Percentiles rank a stretch among this genome's conserved stretches.
Evolutionary conservation across 1,140 invertebrate species (phyloP).

Genomic region (Lepidostoma basale): DNA sequence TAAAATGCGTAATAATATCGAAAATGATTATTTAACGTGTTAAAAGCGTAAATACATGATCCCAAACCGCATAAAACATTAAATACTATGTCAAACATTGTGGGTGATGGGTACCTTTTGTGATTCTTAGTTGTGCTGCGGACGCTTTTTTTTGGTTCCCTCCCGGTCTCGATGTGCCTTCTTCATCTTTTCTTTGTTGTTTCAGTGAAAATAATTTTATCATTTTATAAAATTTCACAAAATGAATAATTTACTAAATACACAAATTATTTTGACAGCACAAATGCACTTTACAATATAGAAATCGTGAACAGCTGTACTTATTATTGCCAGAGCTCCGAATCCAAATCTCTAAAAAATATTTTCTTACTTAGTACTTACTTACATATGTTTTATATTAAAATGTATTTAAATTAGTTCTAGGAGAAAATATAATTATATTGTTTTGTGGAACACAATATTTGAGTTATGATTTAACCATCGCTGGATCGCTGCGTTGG

Average conservation of each 20-base stretch:
- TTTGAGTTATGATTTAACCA: too few species aligned
- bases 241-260: conserved; percentile 29
- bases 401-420: too few species aligned
- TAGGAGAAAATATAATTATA: too few species aligned
- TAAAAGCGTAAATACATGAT: neutral
- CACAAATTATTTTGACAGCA: conserved; percentile 38
- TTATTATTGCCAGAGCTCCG: conserved; percentile 16
- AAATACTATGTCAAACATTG: conserved; percentile 21
- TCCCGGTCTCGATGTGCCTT: conserved; percentile 74
- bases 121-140: conserved; percentile 94
- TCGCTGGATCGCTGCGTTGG: too few species aligned
- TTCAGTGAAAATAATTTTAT: conserved; percentile 98
- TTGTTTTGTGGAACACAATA: too few species aligned
- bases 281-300: conserved; percentile 22
- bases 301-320: conserved; percentile 37
- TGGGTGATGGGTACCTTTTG: conserved; percentile 95
- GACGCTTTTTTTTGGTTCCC: conserved; percentile 89
- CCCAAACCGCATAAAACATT: neutral
- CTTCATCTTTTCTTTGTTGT: conserved; percentile 97
- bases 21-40: neutral
- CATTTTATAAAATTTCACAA: conserved; percentile 63
- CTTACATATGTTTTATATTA: too few species aligned
- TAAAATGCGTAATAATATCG: neutral
- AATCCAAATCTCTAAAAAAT: too few species aligned
- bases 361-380: too few species aligned